Evolutionary conservation across 2,113 vertebrate genomes (phyloP).

Genomic region (Periophthalmodon schlosseri): DNA sequence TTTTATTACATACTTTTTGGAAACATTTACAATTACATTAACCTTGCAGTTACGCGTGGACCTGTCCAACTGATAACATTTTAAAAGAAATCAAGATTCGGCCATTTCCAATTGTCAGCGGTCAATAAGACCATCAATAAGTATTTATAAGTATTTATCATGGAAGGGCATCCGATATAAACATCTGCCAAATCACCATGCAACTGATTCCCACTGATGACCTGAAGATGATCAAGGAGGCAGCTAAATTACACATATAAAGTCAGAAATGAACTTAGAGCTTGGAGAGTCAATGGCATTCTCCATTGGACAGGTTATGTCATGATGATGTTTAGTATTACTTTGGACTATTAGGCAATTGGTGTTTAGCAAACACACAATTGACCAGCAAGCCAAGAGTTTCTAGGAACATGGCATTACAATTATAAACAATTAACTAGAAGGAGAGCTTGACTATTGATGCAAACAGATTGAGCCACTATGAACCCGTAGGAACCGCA

Average conservation of each 20-base stretch:
- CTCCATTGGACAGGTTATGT: too few relatives aligned
- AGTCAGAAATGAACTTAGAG: background rate
- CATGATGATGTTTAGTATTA: background rate
- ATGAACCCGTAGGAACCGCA: background rate
- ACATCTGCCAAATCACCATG: background rate
- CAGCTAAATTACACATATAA: background rate
- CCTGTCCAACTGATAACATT: too few relatives aligned
- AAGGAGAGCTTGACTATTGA: background rate
- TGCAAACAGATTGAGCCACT: background rate
- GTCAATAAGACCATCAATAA: too few relatives aligned
- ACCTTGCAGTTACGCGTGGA: too few relatives aligned
- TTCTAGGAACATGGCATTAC: background rate
- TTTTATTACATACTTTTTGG: too few relatives aligned
- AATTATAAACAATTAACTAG: background rate
- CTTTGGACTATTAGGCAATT: background rate
- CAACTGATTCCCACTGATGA: background rate
- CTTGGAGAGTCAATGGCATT: too few relatives aligned
- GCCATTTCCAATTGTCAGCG: too few relatives aligned
- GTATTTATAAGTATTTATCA: too few relatives aligned
- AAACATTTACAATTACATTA: too few relatives aligned
- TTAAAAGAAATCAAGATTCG: too few relatives aligned
- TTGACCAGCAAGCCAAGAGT: background rate
- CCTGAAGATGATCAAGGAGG: background rate
- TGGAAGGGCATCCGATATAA: too few relatives aligned
- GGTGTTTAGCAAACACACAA: background rate